A percentile compares a stretch with the other conserved stretches of the same genome.
Conservation (phyloP, 2,113 vertebrate species). For the Plecotus auritus region DNA sequence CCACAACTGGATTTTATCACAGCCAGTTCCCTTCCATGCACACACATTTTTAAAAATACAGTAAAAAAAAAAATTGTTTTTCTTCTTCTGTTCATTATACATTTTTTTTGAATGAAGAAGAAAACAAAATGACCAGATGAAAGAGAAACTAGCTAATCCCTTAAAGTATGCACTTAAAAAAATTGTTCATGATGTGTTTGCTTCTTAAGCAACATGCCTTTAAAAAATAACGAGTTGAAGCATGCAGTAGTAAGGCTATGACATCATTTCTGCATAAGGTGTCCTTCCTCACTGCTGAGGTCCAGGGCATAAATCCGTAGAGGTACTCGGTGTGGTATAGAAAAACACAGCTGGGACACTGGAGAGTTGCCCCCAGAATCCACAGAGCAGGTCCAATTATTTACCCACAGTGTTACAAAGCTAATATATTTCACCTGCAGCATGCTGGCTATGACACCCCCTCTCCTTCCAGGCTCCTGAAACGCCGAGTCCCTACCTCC, state of each 20-base stretch:
- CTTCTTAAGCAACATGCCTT: not conserved
- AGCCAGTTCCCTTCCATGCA: conserved; percentile 57
- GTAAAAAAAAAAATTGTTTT: not conserved
- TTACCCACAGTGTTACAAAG: conserved; percentile 57
- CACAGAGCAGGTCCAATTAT: conserved; percentile 10
- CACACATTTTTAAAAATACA: conserved; percentile 54
- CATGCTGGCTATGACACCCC: not conserved
- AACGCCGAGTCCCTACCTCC: not conserved
- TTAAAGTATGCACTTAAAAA: conserved; percentile 42
- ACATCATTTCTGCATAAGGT: not conserved
- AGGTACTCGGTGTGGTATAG: not conserved
- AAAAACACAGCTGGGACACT: conserved; percentile 35
- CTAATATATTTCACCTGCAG: conserved; percentile 76
- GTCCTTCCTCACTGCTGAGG: not conserved
- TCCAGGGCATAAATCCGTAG: not conserved
- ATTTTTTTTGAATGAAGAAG: conserved; percentile 8
- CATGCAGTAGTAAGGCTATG: not conserved
- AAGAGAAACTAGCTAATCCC: conserved; percentile 48
- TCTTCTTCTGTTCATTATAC: not conserved
- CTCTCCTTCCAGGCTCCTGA: not conserved
- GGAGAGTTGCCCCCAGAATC: not conserved
- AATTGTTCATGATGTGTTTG: not conserved
- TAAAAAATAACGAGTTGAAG: not conserved
- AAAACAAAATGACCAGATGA: conserved; percentile 33
- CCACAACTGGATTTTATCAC: conserved; percentile 82